Conservation (phyloP, 2,113 vertebrate genomes). For the Zosterops japonicus region DNA sequence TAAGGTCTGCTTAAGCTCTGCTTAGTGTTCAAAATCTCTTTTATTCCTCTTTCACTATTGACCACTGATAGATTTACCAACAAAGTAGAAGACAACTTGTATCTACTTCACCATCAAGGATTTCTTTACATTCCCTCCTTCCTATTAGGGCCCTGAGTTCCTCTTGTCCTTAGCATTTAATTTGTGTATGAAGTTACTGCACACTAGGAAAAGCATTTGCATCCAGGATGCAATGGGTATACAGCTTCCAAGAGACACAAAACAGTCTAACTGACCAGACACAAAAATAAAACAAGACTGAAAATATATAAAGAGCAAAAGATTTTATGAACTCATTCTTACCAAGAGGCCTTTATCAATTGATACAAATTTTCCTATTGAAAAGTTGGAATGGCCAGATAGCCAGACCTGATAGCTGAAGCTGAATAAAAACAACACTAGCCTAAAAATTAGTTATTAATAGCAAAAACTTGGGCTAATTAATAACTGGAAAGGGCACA, state of each 20-base stretch:
- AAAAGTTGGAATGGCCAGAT: neutral
- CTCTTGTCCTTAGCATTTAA: neutral
- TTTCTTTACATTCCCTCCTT: neutral
- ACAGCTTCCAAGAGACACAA: neutral
- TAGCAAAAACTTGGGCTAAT: neutral
- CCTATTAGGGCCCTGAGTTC: neutral
- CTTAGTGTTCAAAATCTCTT: neutral
- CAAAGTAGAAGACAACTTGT: neutral
- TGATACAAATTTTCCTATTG: neutral
- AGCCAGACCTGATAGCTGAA: neutral
- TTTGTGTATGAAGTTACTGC: neutral
- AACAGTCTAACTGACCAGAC: neutral
- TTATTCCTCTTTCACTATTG: neutral
- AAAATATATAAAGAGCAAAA: neutral
- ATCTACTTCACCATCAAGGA: neutral
- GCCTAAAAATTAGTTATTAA: neutral
- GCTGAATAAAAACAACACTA: neutral
- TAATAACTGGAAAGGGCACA: neutral
- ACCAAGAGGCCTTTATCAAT: neutral
- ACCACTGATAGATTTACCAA: neutral
- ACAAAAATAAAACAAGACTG: neutral
- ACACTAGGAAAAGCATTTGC: neutral
- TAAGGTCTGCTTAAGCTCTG: neutral
- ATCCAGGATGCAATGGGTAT: neutral
- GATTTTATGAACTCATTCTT: neutral